phyloP scores from a whole-genome alignment of 2,113 vertebrate species.

The Morone chrysops region DNA sequence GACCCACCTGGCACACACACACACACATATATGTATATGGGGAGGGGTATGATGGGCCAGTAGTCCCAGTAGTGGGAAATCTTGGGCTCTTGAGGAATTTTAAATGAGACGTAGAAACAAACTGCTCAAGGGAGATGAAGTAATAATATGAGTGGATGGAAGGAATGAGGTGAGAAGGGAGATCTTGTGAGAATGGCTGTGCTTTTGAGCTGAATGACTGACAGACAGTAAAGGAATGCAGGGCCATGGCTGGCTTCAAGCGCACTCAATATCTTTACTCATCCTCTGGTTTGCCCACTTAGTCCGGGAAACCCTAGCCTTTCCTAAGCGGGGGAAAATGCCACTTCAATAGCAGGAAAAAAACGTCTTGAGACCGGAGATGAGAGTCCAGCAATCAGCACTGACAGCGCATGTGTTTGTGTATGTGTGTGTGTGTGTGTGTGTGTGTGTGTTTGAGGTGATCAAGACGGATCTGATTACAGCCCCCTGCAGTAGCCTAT shows the following conservation, averaged over 20 bases:
- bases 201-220: conserved; percentile 46
- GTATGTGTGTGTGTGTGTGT: conserved; percentile 17
- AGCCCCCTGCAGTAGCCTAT: conserved; percentile 30
- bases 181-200: conserved; percentile 33
- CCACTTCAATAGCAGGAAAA: conserved; percentile 63
- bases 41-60: background rate
- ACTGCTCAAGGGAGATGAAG: conserved; percentile 26
- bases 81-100: conserved; percentile 14
- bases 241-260: conserved; percentile 20
- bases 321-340: conserved; percentile 59
- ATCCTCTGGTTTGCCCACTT: conserved; percentile 70
- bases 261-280: conserved; percentile 58
- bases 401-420: conserved; percentile 52
- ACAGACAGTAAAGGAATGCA: conserved; percentile 64
- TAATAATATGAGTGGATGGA: conserved; percentile 18
- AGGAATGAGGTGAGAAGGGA: conserved; percentile 43
- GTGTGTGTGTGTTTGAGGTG: conserved; percentile 29
- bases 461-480: conserved; percentile 60
- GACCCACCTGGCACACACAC: conserved; percentile 15
- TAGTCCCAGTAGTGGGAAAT: conserved; percentile 9
- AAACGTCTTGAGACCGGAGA: conserved; percentile 56
- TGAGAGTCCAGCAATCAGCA: conserved; percentile 59
- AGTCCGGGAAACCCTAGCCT: conserved; percentile 69
- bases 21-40: background rate
- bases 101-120: conserved; percentile 29